Evolutionary conservation across 2,797 vertebrate species (phyloP).

Genomic region (Mormyrops boulengeri): DNA sequence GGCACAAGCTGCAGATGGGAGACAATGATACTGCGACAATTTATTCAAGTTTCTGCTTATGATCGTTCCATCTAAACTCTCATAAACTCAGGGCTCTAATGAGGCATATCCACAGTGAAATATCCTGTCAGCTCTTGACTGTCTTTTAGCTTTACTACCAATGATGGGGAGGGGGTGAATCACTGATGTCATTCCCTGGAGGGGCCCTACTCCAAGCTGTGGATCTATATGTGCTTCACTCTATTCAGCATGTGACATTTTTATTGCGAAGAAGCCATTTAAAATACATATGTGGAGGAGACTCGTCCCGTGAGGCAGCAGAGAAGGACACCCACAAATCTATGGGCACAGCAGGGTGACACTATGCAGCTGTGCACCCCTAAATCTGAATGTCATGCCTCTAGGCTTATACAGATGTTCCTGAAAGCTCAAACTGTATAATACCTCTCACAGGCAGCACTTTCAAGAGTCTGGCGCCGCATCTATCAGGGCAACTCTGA

Average conservation of each 20-base stretch:
- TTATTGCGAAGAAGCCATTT: neutral
- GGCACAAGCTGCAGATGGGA: neutral
- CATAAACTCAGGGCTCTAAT: constrained; percentile 5
- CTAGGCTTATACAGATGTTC: neutral
- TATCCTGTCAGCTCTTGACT: neutral
- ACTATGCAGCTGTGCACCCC: neutral
- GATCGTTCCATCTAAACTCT: neutral
- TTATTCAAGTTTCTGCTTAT: neutral
- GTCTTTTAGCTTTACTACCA: neutral
- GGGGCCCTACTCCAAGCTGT: neutral
- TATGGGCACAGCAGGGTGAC: neutral
- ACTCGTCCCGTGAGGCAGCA: neutral
- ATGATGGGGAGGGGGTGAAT: neutral
- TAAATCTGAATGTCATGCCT: neutral
- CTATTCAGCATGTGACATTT: neutral
- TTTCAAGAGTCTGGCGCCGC: neutral
- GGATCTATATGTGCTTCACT: neutral
- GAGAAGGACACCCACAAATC: neutral
- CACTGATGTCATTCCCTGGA: neutral
- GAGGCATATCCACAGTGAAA: neutral
- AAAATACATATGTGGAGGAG: neutral
- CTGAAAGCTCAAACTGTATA: neutral
- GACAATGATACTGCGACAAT: neutral
- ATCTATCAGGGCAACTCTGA: neutral
- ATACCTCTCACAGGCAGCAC: neutral